Evolutionary conservation across 2,797 vertebrate genomes (phyloP), one percentile per base, ranked within the genome.

Genomic region (Manis javanica): DNA sequence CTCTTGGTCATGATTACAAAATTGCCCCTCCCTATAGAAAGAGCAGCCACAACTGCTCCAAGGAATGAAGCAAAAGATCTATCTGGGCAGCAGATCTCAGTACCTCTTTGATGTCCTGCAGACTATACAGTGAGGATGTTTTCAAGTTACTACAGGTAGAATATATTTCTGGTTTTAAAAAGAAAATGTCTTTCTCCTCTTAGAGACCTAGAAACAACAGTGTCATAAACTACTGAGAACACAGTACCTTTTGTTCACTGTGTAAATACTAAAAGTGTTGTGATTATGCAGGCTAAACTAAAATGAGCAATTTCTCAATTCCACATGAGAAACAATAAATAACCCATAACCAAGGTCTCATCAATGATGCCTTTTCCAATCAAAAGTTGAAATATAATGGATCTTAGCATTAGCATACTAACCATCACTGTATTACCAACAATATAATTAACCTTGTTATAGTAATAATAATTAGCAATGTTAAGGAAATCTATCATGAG

Each of bases 391-490:
- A 29, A 87, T 24, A 68, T 31, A 11, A 61, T 81, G 46, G 55
- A 89, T 79, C 21, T 26, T 29, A 49, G 29, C 37, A 46, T 94
- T 39, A 59, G 34, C 10, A 66, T 55, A 79, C 92, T 90, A 66
- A 90, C 87, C 75, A 88, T 79, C 3, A 75, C 19, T 66, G 2
- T 51, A 77, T 82, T 85, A 42, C 11, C 53, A 66, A 46, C 2
- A 49, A 75, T 59, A 75, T 64, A 92, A 89, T 95, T 92, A 82
- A 85, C 63, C 55, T 71, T 77, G 19, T 49, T 81, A 83, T 68
- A 55, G 55, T 92, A 92, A 86, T 75, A 84, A 86, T 74, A 91
- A 87, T 61, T 93, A 93, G 61, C n/a, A 90, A 37, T 21, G 26
- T 87, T 68, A 83, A 91, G 24, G 55, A 90, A 46, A 77, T 79